Evolutionary conservation across 2,797 vertebrate genomes (phyloP), one percentile per base, ranked within the genome.

Genomic region (Cirrhinus mrigala): DNA sequence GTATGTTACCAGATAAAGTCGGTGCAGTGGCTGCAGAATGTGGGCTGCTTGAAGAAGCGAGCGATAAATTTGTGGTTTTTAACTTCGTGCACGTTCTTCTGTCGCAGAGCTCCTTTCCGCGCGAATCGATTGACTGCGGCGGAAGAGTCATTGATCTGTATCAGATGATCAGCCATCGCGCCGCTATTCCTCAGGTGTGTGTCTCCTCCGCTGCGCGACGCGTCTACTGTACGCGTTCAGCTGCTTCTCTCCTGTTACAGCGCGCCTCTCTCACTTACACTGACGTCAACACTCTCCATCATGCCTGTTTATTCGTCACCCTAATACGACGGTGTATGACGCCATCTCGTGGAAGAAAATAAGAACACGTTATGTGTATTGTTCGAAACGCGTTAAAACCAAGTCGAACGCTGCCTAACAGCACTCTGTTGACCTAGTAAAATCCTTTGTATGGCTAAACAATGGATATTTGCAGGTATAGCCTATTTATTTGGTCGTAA

Each of bases 1-100:
- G 46, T 27, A 14, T 46, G 96, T 97, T 93, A 97, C 97, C 97
- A 98, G 93, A 98, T 98, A 94, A 98, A 98, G 96, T 98, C 97
- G 86, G 96, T 98, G 92, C 97, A 98, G 91, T 98, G 97, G 94
- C 97, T 97, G 95, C 96, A 97, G 94, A 97, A 98, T 85, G 97
- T 97, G 89, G 97, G 97, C 91, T 98, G 97, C 94, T 96, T 97
- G 94, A 97, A 98, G 94, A 97, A 97, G 80, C 97, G 95, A 33
- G 97, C 97, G 73, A 89, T 98, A 90, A 98, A 98, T 92, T 96
- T 97, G 92, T 98, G 97, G 90, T 97, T 95, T 93, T 98, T 98
- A 90, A 98, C 96, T 94, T 98, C 97, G 87, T 98, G 97, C 88
- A 97, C 96, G 87, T 97, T 97, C 94, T 98, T 98, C 96, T 98